Evolutionary conservation across 2,797 vertebrate genomes (phyloP).

Genomic region (Sarcophilus harrisii): DNA sequence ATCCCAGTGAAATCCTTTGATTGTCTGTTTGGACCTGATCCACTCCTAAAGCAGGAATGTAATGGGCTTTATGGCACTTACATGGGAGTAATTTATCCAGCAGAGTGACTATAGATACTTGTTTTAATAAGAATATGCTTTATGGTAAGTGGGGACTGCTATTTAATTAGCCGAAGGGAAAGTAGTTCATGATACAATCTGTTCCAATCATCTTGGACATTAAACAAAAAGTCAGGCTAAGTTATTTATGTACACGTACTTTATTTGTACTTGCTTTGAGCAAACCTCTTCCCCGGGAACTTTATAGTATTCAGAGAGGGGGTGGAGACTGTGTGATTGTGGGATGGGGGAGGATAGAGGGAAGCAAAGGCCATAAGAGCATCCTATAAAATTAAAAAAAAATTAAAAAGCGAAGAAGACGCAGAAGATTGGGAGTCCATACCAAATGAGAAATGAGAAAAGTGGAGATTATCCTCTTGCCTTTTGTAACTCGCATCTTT

Average conservation of each 20-base stretch:
- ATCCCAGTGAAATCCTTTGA: conserved; percentile 98
- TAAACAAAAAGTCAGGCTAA: conserved; percentile 88
- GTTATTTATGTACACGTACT: conserved; percentile 87
- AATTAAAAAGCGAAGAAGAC: conserved; percentile 74
- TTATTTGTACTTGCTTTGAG: conserved; percentile 86
- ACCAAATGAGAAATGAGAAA: conserved; percentile 76
- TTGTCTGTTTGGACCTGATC: conserved; percentile 98
- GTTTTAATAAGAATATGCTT: conserved; percentile 97
- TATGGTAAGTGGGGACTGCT: conserved; percentile 92
- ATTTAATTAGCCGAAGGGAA: conserved; percentile 96
- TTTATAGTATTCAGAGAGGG: conserved; percentile 80
- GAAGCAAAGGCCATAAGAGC: conserved; percentile 72
- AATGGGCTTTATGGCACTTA: conserved; percentile 98
- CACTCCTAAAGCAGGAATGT: conserved; percentile 94
- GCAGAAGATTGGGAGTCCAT: conserved; percentile 73
- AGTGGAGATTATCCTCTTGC: conserved; percentile 74
- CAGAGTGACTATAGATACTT: conserved; percentile 93
- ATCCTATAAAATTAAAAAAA: conserved; percentile 51
- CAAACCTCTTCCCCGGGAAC: conserved; percentile 83
- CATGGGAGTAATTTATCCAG: conserved; percentile 95
- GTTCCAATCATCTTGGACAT: conserved; percentile 90
- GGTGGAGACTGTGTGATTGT: conserved; percentile 43
- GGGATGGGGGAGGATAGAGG: conserved; percentile 59
- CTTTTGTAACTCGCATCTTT: conserved; percentile 78
- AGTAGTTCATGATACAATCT: conserved; percentile 89